Evolutionary conservation across 2,797 vertebrate genomes (phyloP), one percentile per base, ranked within the genome.

Genomic region (Sebastes diploproa): DNA sequence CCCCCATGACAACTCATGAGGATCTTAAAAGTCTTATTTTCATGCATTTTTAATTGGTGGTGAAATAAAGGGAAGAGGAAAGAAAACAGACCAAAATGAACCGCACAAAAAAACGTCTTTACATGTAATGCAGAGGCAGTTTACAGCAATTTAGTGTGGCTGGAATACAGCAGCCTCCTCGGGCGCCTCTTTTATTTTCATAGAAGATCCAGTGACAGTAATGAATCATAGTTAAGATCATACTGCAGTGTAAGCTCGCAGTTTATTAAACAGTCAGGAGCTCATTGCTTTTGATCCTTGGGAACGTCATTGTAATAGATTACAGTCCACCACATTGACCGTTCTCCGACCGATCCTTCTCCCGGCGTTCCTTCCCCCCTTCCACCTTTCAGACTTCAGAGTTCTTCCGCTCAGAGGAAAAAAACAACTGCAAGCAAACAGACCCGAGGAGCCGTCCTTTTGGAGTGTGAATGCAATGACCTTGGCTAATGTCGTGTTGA

Each of bases 211-310:
- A 71, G 93, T 89, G 93, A 94, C 92, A 85, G 90, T 95, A 96
- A 95, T 96, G 95, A 95, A 96, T 96, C 95, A 95, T 92, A 94
- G 95, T 96, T 96, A 95, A 92, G 92, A 82, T 71, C 81, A 86
- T 89, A 90, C 91, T 94, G 94, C 94, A 90, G 92, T 69, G 94
- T 92, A 94, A 94, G 94, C 94, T 87, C 23, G 74, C 82, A 87
- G 88, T 95, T 95, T 96, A 95, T 95, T 95, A 95, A 95, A 93
- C 85, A 93, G 93, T 92, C 94, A 93, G 93, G 86, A 90, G 87
- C 93, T 94, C 93, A 90, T 94, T 95, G 92, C 91, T 86, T 95
- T 89, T 92, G 90, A 95, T 95, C 87, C 89, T 88, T 64, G 58
- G 77, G 78, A 91, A 84, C 82, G 90, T 93, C 92, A 91, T 78